Evolutionary conservation across 2,113 vertebrate genomes (phyloP).

Genomic region (Myrmecobius fasciatus): DNA sequence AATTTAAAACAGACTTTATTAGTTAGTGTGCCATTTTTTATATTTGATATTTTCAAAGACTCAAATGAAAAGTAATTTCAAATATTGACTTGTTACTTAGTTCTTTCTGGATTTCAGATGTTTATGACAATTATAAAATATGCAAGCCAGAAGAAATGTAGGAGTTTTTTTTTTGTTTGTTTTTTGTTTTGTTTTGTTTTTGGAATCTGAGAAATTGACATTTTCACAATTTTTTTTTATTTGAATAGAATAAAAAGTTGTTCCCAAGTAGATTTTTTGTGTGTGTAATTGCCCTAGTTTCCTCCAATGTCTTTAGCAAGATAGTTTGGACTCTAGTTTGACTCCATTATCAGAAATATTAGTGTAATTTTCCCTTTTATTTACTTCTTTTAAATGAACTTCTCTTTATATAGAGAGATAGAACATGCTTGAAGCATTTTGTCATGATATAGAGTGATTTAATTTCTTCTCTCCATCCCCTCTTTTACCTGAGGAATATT

Average conservation of each 20-base stretch:
- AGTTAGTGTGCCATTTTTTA: background rate
- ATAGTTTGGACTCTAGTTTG: background rate
- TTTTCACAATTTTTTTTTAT: background rate
- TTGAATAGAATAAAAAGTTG: background rate
- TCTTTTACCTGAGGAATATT: background rate
- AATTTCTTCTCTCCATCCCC: background rate
- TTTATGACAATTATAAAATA: background rate
- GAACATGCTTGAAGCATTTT: background rate
- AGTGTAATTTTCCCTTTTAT: background rate
- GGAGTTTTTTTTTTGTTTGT: too few relatives aligned
- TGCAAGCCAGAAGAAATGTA: background rate
- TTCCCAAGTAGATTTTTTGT: background rate
- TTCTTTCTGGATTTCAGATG: background rate
- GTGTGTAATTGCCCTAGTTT: background rate
- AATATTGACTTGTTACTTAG: background rate
- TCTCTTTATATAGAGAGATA: background rate
- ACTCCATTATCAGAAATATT: background rate
- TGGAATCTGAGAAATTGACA: conserved; percentile 10
- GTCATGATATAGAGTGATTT: background rate
- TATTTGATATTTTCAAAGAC: conserved; percentile 1
- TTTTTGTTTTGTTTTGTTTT: too few relatives aligned
- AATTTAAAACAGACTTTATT: background rate
- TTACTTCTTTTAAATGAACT: background rate
- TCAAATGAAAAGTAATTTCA: background rate
- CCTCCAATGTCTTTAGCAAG: background rate